Conservation (phyloP, 2,797 vertebrate species). For the Mormyrops boulengeri region DNA sequence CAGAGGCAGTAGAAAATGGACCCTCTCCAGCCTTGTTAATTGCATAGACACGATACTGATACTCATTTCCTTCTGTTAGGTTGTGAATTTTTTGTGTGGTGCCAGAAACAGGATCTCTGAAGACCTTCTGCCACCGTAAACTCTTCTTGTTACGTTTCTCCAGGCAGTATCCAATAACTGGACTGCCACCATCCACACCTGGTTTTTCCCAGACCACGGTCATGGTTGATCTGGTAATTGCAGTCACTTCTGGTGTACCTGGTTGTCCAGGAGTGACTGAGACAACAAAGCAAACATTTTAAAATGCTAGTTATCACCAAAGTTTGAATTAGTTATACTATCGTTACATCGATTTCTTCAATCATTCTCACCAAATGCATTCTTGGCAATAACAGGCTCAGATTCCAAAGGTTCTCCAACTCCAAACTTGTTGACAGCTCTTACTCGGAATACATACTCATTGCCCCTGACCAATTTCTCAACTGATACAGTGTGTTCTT, state of each 20-base stretch:
- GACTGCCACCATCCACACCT: slow-evolving; percentile 82
- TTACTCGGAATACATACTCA: slow-evolving; percentile 92
- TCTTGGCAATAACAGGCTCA: slow-evolving; percentile 83
- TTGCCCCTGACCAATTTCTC: slow-evolving; percentile 86
- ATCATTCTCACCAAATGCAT: slow-evolving; percentile 81
- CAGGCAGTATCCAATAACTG: slow-evolving; percentile 83
- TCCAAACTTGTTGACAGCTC: slow-evolving; percentile 92
- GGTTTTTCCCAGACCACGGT: slow-evolving; percentile 87
- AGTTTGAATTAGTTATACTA: neutral
- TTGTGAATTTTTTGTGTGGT: slow-evolving; percentile 79
- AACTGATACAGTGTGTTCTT: slow-evolving; percentile 65
- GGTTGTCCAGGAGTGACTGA: slow-evolving; percentile 92
- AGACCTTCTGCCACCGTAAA: slow-evolving; percentile 84
- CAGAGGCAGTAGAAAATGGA: slow-evolving; percentile 80
- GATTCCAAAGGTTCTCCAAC: slow-evolving; percentile 86
- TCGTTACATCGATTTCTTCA: neutral
- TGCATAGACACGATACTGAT: slow-evolving; percentile 87
- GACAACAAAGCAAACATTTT: slow-evolving; percentile 26
- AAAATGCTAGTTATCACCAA: neutral
- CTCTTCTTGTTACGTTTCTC: slow-evolving; percentile 96
- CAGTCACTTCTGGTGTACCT: slow-evolving; percentile 76
- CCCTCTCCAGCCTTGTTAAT: slow-evolving; percentile 90
- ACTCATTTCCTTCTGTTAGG: slow-evolving; percentile 84
- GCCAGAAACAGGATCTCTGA: slow-evolving; percentile 81
- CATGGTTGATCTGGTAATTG: slow-evolving; percentile 85